These are phyloP conservation scores for Empidonax traillii DNA, from an alignment of 2,113 vertebrate genomes.

Conservation along the genomic window DNA sequence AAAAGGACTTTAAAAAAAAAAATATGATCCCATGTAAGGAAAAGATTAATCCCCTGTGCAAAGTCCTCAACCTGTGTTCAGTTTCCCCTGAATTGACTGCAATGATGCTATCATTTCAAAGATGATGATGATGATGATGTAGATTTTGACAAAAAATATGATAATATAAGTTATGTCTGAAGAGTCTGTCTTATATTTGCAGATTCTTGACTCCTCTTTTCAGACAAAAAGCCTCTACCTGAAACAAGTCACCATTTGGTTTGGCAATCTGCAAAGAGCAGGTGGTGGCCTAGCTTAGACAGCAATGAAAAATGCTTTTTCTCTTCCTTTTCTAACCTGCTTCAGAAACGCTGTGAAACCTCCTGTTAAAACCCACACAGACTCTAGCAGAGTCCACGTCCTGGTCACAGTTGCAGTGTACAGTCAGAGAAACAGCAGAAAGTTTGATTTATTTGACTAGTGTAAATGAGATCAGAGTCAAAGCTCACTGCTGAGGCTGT, in stretches of 20 bases:
- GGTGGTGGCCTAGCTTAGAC: neutral
- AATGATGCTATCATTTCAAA: neutral
- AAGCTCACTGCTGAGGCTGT: neutral
- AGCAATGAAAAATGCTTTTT: neutral
- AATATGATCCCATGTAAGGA: neutral
- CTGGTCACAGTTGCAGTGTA: neutral
- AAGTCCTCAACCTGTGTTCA: neutral
- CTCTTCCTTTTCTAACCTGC: neutral
- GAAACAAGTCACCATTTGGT: neutral
- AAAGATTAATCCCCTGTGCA: neutral
- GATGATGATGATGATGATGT: neutral
- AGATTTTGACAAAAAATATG: neutral
- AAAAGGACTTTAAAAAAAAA: neutral
- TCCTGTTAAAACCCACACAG: neutral
- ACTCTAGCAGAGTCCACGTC: neutral
- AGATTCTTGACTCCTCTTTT: neutral
- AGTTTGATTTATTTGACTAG: neutral
- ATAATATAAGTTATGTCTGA: neutral
- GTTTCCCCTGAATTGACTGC: neutral
- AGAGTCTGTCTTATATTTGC: neutral
- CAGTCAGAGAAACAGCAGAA: neutral
- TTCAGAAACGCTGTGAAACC: neutral
- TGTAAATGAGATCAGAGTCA: neutral
- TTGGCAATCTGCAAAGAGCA: neutral
- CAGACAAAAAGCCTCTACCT: neutral